Percentiles rank a stretch among this genome's conserved stretches.
Conservation (phyloP, 2,113 vertebrate genomes). For the Murina feae region DNA sequence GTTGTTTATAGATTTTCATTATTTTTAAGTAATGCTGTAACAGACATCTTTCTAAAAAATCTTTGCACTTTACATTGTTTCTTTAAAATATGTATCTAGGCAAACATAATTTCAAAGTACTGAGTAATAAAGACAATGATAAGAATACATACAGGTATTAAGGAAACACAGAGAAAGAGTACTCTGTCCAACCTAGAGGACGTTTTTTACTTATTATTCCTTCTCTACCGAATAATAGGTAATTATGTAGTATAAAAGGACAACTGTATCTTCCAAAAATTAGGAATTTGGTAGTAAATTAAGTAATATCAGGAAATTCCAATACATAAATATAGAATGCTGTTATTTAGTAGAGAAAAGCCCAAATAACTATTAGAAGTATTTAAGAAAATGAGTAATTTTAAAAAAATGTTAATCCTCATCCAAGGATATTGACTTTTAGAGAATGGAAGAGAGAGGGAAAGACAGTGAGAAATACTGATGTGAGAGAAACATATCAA, state of each 20-base stretch:
- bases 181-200: neutral
- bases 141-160: neutral
- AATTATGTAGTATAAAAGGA: neutral
- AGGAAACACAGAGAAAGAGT: neutral
- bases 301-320: neutral
- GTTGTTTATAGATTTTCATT: neutral
- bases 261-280: neutral
- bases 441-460: too few species aligned
- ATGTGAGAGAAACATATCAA: too few species aligned
- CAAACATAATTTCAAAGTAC: neutral
- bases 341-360: neutral
- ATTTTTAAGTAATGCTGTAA: neutral
- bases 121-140: neutral
- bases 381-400: neutral
- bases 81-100: neutral
- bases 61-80: neutral
- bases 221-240: neutral
- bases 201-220: neutral
- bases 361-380: neutral
- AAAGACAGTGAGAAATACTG: too few species aligned
- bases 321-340: constrained; percentile 19
- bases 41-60: neutral
- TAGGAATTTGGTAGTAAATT: neutral
- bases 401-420: too few species aligned
- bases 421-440: neutral